A percentile compares a stretch with the other conserved stretches of the same genome.
Evolutionary conservation across 2,888 invertebrate genomes (phyloP).

Genomic region (Byasa hedistus): DNA sequence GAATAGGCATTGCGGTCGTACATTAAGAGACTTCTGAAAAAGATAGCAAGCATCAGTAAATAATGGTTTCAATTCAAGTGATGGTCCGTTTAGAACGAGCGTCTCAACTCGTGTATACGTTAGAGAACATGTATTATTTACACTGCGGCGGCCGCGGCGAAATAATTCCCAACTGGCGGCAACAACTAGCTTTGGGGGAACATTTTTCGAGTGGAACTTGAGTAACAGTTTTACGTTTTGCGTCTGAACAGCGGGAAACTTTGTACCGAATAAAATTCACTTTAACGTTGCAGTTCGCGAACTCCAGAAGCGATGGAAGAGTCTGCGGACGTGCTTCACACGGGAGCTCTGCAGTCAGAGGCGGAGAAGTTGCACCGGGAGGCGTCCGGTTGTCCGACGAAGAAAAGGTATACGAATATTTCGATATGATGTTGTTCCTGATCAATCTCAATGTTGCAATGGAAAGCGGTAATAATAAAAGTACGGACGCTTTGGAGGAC

Average conservation of each 20-base stretch:
- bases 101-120: not conserved
- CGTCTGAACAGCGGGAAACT: conserved; percentile 18
- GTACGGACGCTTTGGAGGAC: not conserved
- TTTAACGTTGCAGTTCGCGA: conserved; percentile 46
- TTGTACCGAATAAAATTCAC: conserved; percentile 29
- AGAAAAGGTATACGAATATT: not conserved
- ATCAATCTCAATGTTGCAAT: not conserved
- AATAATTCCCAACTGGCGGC: conserved; percentile 15
- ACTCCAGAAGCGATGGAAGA: conserved; percentile 57
- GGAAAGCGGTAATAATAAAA: not conserved
- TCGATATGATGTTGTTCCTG: not conserved
- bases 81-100: too few species aligned
- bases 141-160: conserved; percentile 9
- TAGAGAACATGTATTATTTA: conserved; percentile 12
- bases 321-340: conserved; percentile 56
- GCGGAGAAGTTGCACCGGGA: conserved; percentile 39
- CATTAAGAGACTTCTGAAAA: too few species aligned
- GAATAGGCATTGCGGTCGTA: too few species aligned
- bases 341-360: conserved; percentile 50
- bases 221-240: conserved; percentile 20
- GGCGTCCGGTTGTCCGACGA: too few species aligned
- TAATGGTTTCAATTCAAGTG: conserved; percentile 12
- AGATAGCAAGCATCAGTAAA: too few species aligned
- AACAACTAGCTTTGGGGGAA: conserved; percentile 16
- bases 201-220: conserved; percentile 25